A percentile compares a stretch with the other conserved stretches of the same genome.
phyloP scores from a whole-genome alignment of 2,888 invertebrate species.

The Drosophila testacea region DNA sequence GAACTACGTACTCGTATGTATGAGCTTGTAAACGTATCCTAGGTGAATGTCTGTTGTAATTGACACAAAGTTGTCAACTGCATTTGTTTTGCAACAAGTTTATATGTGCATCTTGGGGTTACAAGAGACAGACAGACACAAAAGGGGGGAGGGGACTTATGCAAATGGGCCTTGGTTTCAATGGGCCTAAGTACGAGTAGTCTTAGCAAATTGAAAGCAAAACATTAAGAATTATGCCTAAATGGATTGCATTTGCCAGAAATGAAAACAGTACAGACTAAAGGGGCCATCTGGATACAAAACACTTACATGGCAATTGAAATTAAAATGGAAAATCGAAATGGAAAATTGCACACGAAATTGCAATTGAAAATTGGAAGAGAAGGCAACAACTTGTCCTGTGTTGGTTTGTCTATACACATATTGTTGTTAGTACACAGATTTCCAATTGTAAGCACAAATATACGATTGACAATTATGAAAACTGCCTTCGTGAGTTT shows the following conservation, averaged over 20 bases:
- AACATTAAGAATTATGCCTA: slow-evolving; percentile 80
- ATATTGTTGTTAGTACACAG: slow-evolving; percentile 68
- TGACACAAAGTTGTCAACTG: slow-evolving; percentile 58
- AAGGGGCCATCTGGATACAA: slow-evolving; percentile 59
- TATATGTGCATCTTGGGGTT: slow-evolving; percentile 34
- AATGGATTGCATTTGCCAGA: slow-evolving; percentile 52
- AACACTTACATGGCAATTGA: slow-evolving; percentile 58
- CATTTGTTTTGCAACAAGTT: slow-evolving; percentile 66
- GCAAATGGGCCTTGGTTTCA: slow-evolving; percentile 59
- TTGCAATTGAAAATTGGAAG: slow-evolving; percentile 5
- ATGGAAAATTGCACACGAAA: slow-evolving; percentile 35
- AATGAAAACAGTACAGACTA: neutral
- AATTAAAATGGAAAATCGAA: slow-evolving; percentile 44
- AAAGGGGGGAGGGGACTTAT: slow-evolving; percentile 39
- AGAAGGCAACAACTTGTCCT: slow-evolving; percentile 5
- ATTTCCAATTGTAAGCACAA: slow-evolving; percentile 71
- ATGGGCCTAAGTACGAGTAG: slow-evolving; percentile 61
- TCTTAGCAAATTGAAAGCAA: slow-evolving; percentile 79
- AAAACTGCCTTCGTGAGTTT: slow-evolving; percentile 8
- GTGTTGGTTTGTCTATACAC: neutral
- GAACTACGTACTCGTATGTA: slow-evolving; percentile 7
- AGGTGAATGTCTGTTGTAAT: slow-evolving; percentile 40
- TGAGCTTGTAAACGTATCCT: slow-evolving; percentile 5
- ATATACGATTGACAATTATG: slow-evolving; percentile 52
- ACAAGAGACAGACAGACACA: neutral